Base-by-base conservation (phyloP, 2,888 invertebrate species). In the Augochlorella aurata region DNA sequence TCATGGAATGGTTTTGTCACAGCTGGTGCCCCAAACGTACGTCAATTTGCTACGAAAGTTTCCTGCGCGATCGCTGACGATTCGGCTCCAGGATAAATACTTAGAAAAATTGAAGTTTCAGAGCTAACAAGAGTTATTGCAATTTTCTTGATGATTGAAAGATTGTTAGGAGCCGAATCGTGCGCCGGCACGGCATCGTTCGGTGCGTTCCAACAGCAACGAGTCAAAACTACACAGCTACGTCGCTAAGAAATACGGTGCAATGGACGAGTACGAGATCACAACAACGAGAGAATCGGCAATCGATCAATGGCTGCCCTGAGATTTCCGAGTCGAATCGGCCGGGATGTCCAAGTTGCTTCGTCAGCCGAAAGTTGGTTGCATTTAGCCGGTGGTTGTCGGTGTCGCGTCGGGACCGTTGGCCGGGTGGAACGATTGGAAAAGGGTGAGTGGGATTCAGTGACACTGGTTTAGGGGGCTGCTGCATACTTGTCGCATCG, bases 351-450 rank as follows among this genome's bases (percentile, higher is more conserved):
- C 83, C 78, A 87, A 67, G 86, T 74, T 85, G 85, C 87, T 85
- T 87, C 86, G 81, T 81, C 87, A 88, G 88, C 86, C 89, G 82
- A 67, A 71, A 58, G 54, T 58, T 24, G 54, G 21, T 58, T 67
- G 87, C 87, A 81, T 83, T 87, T 87, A 68, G 89, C 86, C 87
- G 85, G 88, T 89, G 88, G 90, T 89, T 87, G 92, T 90, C 91
- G 90, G 91, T 89, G 91, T 92, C 89, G 92, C 92, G 92, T 92
- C 92, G 92, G 92, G 92, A 92, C 90, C 91, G 92, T 92, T 92
- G 92, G 92, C 90, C 89, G 89, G 89, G 90, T 91, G 92, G 91
- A 92, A 84, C 84, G 70, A n/a, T 71, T 38, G 82, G 83, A 74
- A 16, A 61, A 45, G 18, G 77, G 21, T 54, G 54, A 14, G 21